Base-by-base conservation (phyloP, 1,140 invertebrate genomes). In the Thaumetopoea pityocampa region DNA sequence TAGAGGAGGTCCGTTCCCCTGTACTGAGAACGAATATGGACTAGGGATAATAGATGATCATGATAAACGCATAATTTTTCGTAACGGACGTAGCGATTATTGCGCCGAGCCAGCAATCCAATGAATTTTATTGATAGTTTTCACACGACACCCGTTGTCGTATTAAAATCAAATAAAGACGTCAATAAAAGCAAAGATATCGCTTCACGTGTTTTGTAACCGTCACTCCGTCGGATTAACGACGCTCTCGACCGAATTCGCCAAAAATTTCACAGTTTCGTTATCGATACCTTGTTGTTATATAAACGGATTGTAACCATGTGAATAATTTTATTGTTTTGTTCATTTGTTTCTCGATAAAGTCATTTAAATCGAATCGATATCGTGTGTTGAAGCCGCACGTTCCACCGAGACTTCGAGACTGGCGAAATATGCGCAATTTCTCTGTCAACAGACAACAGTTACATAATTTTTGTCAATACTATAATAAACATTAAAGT, bases 251-350 rank as follows among this genome's bases (percentile, higher is more conserved):
- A 47, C 60, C 60, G 50, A 51, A 49, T 53, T 60, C 44, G 36
- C 38, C 41, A 51, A 58, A 54, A 47, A 29, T 30, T 40, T 10
- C 14, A 7, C 30, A 22, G 24, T 55, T 52, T 48, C 56, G 47
- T 35, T 57, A 57, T 49, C 37, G 44, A 36, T 34, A n/a, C 22
- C 17, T 11, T 8, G 27, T 19, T 23, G 33, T 65, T 65, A 66
- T 52, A 57, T 66, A 65, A 61, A 60, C 35, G 51, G 30, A 54
- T 51, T 46, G 49, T 37, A 33, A 48, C 44, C 40, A 45, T 29
- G 35, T 45, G 47, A 30, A 34, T 41, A 19, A 41, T 50, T 51
- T 54, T 54, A 57, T 57, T 60, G 36, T 53, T 48, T 40, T 57
- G 32, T 11, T 32, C 33, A 8, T 40, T 36, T 40, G 43, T 51